Evolutionary conservation across 37 sponge, comb jelly and placozoan genomes (phyloP).

Genomic region (Chondrilla cf. caribensis): DNA sequence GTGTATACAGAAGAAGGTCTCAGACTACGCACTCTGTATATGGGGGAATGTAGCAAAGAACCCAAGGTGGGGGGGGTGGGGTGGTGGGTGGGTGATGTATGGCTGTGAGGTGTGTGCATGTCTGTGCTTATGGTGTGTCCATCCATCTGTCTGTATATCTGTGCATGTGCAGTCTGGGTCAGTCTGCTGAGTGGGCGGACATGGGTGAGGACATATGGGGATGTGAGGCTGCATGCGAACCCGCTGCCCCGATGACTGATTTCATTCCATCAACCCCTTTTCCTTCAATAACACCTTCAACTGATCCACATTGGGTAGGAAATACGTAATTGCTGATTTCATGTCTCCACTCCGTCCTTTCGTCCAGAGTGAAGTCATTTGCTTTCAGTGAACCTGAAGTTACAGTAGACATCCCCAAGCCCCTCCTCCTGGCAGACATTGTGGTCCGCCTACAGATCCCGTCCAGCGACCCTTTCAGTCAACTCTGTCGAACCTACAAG

Average conservation of each 20-base stretch:
- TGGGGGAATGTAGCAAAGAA: conserved; percentile 88
- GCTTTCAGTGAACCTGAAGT: conserved; percentile 38
- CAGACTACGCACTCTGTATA: conserved; percentile 41
- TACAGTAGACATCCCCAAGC: conserved; percentile 76
- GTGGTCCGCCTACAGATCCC: conserved; percentile 47
- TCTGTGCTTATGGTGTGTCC: not conserved
- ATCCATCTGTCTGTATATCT: not conserved
- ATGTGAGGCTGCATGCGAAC: no score
- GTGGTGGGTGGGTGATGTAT: no score
- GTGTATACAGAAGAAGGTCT: not conserved
- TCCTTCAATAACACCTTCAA: no score
- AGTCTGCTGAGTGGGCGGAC: no score
- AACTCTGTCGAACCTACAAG: conserved; percentile 22
- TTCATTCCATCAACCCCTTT: no score
- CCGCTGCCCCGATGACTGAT: no score
- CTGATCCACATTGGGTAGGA: no score
- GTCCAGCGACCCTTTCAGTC: conserved; percentile 53
- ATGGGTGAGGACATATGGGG: no score
- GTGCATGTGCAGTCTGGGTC: not conserved
- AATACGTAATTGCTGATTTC: no score
- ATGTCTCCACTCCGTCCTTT: not conserved
- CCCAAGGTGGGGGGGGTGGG: conserved; percentile 63
- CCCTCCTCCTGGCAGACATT: conserved; percentile 67
- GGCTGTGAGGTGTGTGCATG: no score
- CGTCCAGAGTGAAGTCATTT: conserved; percentile 53